phyloP scores from a whole-genome alignment of 2,888 invertebrate genomes.

The Sicus ferrugineus region DNA sequence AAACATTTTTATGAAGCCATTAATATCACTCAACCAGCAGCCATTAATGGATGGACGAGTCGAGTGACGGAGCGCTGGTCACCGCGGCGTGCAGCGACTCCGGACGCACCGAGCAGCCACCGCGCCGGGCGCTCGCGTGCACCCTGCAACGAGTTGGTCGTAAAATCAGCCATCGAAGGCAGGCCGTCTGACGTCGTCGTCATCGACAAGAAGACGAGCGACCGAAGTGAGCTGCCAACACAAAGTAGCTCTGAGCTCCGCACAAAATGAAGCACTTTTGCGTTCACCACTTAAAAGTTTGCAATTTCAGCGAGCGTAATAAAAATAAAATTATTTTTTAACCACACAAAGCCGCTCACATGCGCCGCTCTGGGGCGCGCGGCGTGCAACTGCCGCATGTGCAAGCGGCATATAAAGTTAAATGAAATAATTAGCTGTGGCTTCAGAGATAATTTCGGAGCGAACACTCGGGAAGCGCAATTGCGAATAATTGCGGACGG shows the following conservation, averaged over 20 bases:
- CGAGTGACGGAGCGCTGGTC: conserved; percentile 7
- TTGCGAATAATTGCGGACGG: conserved; percentile 28
- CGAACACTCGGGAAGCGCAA: conserved; percentile 19
- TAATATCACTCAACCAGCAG: conserved; percentile 52
- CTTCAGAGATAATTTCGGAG: conserved; percentile 25
- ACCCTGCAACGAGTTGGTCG: not conserved
- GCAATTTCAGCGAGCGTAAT: conserved; percentile 19
- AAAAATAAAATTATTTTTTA: conserved; percentile 20
- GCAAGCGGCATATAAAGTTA: conserved; percentile 28
- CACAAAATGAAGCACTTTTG: conserved; percentile 14
- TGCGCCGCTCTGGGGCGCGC: not conserved
- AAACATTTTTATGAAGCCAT: conserved; percentile 58
- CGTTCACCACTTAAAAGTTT: conserved; percentile 9
- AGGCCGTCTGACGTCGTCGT: conserved; percentile 18
- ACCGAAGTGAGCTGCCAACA: not conserved
- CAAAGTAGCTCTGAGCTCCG: not conserved
- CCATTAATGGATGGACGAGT: conserved; percentile 29
- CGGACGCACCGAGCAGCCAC: conserved; percentile 34
- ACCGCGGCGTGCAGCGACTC: conserved; percentile 46
- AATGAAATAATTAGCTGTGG: conserved; percentile 33
- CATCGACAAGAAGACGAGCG: conserved; percentile 24
- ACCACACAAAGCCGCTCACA: not conserved
- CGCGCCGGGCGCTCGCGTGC: not conserved
- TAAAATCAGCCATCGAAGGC: conserved; percentile 17
- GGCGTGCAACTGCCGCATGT: not conserved